Evolutionary conservation across 2,113 vertebrate species (phyloP).

Genomic region (Chitala chitala): DNA sequence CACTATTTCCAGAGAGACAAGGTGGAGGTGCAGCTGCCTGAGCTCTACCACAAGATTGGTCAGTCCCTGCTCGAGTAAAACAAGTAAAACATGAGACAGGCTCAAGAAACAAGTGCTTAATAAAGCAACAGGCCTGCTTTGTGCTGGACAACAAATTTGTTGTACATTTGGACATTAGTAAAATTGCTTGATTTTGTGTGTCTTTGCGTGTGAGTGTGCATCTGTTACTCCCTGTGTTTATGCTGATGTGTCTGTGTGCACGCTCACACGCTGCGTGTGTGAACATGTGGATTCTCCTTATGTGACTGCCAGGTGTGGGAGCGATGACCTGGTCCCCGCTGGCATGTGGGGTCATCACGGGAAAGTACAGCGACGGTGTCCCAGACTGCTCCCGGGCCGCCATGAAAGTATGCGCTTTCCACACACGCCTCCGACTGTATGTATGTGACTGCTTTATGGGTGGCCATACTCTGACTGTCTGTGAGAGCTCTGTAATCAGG

Average conservation of each 20-base stretch:
- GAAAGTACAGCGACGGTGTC: slow-evolving; percentile 76
- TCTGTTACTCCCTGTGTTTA: no score
- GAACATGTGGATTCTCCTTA: background rate
- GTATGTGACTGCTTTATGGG: background rate
- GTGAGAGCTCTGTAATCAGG: no score
- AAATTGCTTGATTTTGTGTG: background rate
- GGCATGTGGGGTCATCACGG: slow-evolving; percentile 82
- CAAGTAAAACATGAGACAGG: no score
- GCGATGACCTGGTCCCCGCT: slow-evolving; percentile 86
- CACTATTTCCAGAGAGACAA: slow-evolving; percentile 87
- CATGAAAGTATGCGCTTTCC: slow-evolving; percentile 69
- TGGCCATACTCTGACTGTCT: no score
- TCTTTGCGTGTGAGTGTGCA: background rate
- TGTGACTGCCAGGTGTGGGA: slow-evolving; percentile 71
- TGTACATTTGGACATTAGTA: no score
- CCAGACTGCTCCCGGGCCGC: slow-evolving; percentile 74
- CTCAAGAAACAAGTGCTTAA: no score
- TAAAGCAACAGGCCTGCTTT: no score
- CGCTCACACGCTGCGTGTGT: no score
- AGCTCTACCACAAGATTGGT: slow-evolving; percentile 90
- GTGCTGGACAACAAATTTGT: no score
- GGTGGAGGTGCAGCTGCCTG: slow-evolving; percentile 80
- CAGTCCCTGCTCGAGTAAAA: slow-evolving; percentile 29
- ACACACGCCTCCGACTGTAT: background rate
- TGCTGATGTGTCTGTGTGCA: no score